Evolutionary conservation across 2,888 invertebrate species (phyloP).

Genomic region (Dinocampus coccinellae): DNA sequence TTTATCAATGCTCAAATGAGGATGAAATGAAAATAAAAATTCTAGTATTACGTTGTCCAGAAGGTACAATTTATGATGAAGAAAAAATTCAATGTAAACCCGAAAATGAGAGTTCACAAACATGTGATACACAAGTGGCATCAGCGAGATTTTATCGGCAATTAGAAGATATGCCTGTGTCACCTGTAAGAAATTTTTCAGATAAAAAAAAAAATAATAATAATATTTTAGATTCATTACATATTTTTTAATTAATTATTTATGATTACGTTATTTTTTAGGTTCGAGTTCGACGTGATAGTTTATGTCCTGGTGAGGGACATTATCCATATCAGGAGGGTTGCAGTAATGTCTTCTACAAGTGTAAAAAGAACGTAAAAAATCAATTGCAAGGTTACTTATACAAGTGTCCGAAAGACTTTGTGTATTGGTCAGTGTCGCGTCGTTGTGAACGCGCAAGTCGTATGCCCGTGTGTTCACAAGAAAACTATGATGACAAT

Average conservation of each 20-base stretch:
- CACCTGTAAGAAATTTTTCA: constrained; percentile 73
- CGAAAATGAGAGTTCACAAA: constrained; percentile 72
- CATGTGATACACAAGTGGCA: constrained; percentile 74
- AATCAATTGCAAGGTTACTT: constrained; percentile 77
- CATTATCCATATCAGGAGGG: constrained; percentile 79
- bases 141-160: constrained; percentile 73
- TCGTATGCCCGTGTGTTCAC: constrained; percentile 74
- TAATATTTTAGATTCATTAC: not conserved
- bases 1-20: constrained; percentile 84
- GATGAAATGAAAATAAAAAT: constrained; percentile 80
- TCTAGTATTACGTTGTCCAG: constrained; percentile 81
- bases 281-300: constrained; percentile 74
- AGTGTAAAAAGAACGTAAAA: constrained; percentile 74
- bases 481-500: constrained; percentile 47
- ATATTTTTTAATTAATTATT: not conserved
- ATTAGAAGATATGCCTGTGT: constrained; percentile 70
- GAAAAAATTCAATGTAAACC: constrained; percentile 79
- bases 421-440: constrained; percentile 83
- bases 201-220: not conserved
- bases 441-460: constrained; percentile 79
- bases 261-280: constrained; percentile 64
- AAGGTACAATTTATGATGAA: constrained; percentile 83
- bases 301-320: constrained; percentile 78
- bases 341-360: constrained; percentile 81
- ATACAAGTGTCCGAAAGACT: constrained; percentile 83